Conservation (phyloP, 2,113 vertebrate genomes). For the Rhinichthys klamathensis region DNA sequence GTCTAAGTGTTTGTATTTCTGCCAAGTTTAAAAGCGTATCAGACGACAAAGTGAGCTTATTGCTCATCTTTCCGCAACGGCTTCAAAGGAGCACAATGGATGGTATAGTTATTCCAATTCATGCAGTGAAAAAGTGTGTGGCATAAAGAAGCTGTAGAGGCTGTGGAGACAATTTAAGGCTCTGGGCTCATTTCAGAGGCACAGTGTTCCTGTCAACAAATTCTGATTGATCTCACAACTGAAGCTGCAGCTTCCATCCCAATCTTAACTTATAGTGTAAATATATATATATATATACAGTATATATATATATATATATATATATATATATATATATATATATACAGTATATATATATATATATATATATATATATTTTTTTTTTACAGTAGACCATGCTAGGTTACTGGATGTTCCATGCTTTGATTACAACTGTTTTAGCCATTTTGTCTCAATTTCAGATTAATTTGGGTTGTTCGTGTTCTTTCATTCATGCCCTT, state of each 20-base stretch:
- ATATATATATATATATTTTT: too few relatives aligned
- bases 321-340: too few relatives aligned
- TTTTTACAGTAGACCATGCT: too few relatives aligned
- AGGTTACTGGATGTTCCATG: neutral
- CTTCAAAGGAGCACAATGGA: slow-evolving; percentile 19
- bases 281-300: neutral
- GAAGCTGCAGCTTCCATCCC: neutral
- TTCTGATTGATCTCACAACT: slow-evolving; percentile 20
- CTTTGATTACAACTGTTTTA: neutral
- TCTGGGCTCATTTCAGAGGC: slow-evolving; percentile 17
- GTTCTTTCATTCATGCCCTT: neutral
- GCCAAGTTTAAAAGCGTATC: slow-evolving; percentile 1
- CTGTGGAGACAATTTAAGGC: neutral
- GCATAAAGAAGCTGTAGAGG: slow-evolving; percentile 2
- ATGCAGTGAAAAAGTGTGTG: neutral
- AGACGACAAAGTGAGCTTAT: neutral
- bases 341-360: too few relatives aligned
- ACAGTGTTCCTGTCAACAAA: slow-evolving; percentile 9
- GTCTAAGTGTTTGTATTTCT: slow-evolving; percentile 4
- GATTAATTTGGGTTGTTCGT: neutral
- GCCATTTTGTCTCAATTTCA: neutral
- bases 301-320: neutral
- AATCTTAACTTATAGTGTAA: neutral
- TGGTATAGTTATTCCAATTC: slow-evolving; percentile 30
- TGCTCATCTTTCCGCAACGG: neutral